These are phyloP conservation scores for Rafetus swinhoei DNA, from an alignment of 2,113 vertebrate species.

Conservation along the genomic window DNA sequence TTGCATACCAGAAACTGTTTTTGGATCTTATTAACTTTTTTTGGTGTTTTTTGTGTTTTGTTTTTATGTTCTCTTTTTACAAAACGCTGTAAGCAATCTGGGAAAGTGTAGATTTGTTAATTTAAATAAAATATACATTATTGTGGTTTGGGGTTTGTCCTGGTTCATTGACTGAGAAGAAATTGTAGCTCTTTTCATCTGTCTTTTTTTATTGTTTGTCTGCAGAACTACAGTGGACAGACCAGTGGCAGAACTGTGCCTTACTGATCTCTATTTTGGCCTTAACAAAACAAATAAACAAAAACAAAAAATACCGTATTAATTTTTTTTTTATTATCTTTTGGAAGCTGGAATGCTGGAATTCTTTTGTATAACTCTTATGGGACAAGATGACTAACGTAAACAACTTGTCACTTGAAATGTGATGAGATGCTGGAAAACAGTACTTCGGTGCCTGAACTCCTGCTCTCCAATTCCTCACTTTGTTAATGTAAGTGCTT, in stretches of 20 bases:
- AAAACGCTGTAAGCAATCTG: conserved; percentile 50
- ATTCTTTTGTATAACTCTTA: background rate
- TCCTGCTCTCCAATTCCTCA: background rate
- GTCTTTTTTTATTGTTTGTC: background rate
- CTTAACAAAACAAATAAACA: too few relatives aligned
- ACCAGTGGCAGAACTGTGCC: background rate
- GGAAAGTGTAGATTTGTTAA: conserved; percentile 60
- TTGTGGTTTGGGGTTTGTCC: background rate
- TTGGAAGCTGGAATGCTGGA: rapidly evolving
- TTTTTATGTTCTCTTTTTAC: conserved; percentile 49
- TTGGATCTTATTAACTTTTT: conserved; percentile 47
- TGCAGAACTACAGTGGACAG: background rate
- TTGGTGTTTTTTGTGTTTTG: background rate
- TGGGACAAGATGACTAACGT: rapidly evolving
- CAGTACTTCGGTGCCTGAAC: rapidly evolving
- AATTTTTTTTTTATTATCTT: too few relatives aligned
- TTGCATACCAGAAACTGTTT: conserved; percentile 26
- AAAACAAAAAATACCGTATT: background rate
- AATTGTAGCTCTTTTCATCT: background rate
- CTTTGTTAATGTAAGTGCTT: too few relatives aligned
- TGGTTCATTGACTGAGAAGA: background rate
- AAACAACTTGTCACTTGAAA: background rate
- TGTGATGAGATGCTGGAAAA: rapidly evolving
- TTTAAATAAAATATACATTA: conserved; percentile 68
- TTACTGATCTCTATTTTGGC: background rate